phyloP scores from a whole-genome alignment of 2,797 vertebrate genomes.

The Picus viridis region DNA sequence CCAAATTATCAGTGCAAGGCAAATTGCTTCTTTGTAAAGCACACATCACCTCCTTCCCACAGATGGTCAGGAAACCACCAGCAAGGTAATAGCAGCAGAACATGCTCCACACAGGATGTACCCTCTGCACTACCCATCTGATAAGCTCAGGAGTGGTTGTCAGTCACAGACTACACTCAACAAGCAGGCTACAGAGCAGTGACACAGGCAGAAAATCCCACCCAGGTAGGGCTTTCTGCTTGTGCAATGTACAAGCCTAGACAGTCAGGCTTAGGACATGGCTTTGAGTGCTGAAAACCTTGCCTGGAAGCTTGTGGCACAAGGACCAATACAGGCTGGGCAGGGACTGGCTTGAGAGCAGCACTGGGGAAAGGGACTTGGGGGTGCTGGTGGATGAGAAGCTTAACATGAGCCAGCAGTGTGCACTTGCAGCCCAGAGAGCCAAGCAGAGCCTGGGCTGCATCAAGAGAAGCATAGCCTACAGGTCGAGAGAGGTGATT shows the following conservation, averaged over 20 bases:
- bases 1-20: neutral
- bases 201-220: neutral
- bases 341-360: no score
- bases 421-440: no score
- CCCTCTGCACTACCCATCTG: neutral
- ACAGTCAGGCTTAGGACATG: neutral
- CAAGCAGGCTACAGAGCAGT: neutral
- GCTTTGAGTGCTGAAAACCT: neutral
- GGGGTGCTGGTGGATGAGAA: no score
- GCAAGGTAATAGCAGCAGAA: neutral
- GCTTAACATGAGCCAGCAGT: no score
- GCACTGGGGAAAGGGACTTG: no score
- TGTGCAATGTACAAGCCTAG: neutral
- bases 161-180: neutral
- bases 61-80: neutral
- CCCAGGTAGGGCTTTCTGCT: neutral
- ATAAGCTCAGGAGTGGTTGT: accelerated
- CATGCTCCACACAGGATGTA: neutral
- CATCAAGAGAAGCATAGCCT: no score
- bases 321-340: no score
- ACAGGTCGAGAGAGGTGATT: no score
- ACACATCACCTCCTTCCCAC: neutral
- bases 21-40: neutral
- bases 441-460: no score
- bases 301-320: neutral